Evolutionary conservation across 2,113 vertebrate species (phyloP), one percentile per base, ranked within the genome.

Genomic region (Dicerorhinus sumatrensis): DNA sequence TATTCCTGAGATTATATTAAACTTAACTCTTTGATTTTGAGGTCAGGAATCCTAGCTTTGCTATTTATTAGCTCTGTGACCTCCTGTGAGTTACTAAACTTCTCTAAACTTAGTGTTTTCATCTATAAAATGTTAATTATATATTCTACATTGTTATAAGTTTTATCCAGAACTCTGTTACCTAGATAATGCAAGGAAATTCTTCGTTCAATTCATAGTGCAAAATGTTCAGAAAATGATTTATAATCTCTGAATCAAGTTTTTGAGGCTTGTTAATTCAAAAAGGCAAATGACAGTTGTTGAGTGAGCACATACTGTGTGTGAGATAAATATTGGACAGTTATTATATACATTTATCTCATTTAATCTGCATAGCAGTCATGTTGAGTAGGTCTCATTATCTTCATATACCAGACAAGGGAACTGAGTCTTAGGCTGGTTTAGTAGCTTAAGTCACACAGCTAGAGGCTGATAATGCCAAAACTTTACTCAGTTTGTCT

Each of bases 1-100:
- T 80, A 82, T 86, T 96, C 3, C 23, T 89, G 56, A 77, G 27
- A 58, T 94, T 86, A 76, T 60, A 80, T 51, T 95, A 29, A 93
- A 42, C n/a, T 86, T 70, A 82, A 69, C n/a, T 79, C 36, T 85
- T 82, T 95, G 56, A 75, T 75, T 84, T 84, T 82, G 20, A 60
- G 16, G 13, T 92, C 27, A 82, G 6, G 51, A 85, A 60, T 81
- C 12, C 56, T 42, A 46, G 39, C 8, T 92, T 76, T 91, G 81
- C 72, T 42, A 23, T 36, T 63, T 85, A 39, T 62, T 83, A 51
- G 31, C 25, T 62, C 12, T 83, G 16, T 79, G n/a, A 56, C 11
- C 14, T 36, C 58, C 11, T 13, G 33, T 73, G 29, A 95, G 12
- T 96, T 79, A 58, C 27, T 89, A 31, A 65, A 85, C 17, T 58